Percentiles rank a stretch among this genome's conserved stretches.
Conservation (phyloP, 2,888 invertebrate species). For the Epirrhoe tristata region DNA sequence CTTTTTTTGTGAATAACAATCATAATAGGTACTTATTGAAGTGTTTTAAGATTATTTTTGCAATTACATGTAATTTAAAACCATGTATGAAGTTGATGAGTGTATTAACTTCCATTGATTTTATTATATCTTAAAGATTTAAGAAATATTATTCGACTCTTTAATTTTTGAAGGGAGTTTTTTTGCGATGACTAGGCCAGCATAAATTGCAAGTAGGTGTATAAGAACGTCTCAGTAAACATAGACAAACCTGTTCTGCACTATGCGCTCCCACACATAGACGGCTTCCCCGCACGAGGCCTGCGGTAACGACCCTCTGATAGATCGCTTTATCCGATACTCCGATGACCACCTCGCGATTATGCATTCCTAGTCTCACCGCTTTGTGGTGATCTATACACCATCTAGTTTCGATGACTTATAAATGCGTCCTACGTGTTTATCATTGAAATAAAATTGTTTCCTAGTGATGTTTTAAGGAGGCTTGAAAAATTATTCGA, state of each 20-base stretch:
- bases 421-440: conserved; percentile 10
- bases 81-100: conserved; percentile 23
- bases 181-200: conserved; percentile 49
- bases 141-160: neutral
- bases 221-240: conserved; percentile 52
- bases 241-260: conserved; percentile 76
- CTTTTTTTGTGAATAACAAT: conserved; percentile 34
- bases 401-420: conserved; percentile 20
- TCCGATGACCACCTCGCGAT: conserved; percentile 59
- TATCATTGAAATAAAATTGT: conserved; percentile 1
- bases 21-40: conserved; percentile 41
- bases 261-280: conserved; percentile 76
- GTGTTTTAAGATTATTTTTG: conserved; percentile 36
- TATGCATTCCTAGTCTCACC: conserved; percentile 58
- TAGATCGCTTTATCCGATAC: conserved; percentile 81
- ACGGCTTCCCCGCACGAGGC: conserved; percentile 73
- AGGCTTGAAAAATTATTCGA: conserved; percentile 17
- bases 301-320: conserved; percentile 73
- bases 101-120: conserved; percentile 11
- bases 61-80: conserved; percentile 25
- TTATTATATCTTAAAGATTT: neutral
- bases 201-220: conserved; percentile 52
- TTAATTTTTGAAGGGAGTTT: neutral
- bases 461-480: conserved; percentile 10
- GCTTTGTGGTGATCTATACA: conserved; percentile 43